phyloP scores from a whole-genome alignment of 2,797 vertebrate genomes.

The Onychomys torridus region DNA sequence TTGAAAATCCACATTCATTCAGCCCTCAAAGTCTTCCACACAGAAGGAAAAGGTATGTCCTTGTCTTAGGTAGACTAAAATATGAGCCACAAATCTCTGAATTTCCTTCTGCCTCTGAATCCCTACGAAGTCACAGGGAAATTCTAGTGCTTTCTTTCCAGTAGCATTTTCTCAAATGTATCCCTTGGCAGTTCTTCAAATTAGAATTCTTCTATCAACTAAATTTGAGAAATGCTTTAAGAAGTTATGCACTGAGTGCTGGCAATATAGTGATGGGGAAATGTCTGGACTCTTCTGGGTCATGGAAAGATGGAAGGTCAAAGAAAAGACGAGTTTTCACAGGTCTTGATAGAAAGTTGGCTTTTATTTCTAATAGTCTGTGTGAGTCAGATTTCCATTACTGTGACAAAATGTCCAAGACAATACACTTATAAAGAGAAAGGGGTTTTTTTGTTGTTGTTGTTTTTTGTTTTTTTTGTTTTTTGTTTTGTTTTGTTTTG shows the following conservation, averaged over 20 bases:
- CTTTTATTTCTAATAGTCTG: not conserved
- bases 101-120: not conserved
- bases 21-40: not conserved
- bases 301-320: not conserved
- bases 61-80: not conserved
- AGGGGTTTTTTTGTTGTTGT: too few relatives aligned
- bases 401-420: not conserved
- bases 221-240: conserved; percentile 33
- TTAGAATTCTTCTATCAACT: not conserved
- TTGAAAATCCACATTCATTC: not conserved
- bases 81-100: not conserved
- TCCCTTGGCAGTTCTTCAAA: not conserved
- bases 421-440: not conserved
- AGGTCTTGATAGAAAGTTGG: not conserved
- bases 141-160: conserved; percentile 45
- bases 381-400: not conserved
- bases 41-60: not conserved
- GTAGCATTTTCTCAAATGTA: conserved; percentile 46
- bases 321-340: not conserved
- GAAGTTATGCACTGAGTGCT: not conserved
- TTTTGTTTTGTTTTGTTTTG: too few relatives aligned
- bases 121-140: not conserved
- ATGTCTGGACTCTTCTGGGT: not conserved
- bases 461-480: too few relatives aligned
- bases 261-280: not conserved